Base-by-base conservation (phyloP, 2,888 invertebrate species). In the Papilio protenor region DNA sequence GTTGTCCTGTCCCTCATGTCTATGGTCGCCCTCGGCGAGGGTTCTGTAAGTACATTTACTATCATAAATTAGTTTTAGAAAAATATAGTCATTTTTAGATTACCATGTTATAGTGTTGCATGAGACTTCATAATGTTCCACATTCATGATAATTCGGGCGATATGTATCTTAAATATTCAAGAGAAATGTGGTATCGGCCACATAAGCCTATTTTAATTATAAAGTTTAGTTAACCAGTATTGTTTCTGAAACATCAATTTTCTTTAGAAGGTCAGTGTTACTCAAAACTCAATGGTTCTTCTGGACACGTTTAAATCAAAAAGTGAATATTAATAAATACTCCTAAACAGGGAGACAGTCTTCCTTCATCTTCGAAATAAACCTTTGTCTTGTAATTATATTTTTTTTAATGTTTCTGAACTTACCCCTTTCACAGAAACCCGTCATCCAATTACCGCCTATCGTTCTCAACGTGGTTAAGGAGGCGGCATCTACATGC, bases 1-100 rank as follows among this genome's bases (percentile, higher is more conserved):
- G 78, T 79, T 47, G 57, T 61, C 52, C 23, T 79, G 47, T 76
- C 76, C 16, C 21, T 76, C 8, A 16, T 76, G 33, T 73, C 73
- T 6, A 55, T 73, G n/a, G 76, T 59, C 1, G 69, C 23, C 23
- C 73, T 55, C 33, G 73, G 69, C 33, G 71, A 18, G 12, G 70
- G 73, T 8, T 33, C 27, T 45, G 78, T 79, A 52, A 57, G 76
- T 76, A 66, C 23, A 33, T 61, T 23, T 66, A 45, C 59, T 40
- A n/a, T 73, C 18, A n/a, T 40, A 40, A 40, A 18, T 33, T 5
- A 6, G 16, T 64, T 33, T 18, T 33, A 33, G 33, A 64, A 64
- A 64, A 5, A 64, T 23, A 27, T 40, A 16, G 14, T n/a, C 52
- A 55, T 18, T 55, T 4, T 55, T 55, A 55, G 52, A n/a, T 18